These are phyloP conservation scores for Harpagus bidentatus DNA, from an alignment of 2,113 vertebrate genomes.

Conservation along the genomic window DNA sequence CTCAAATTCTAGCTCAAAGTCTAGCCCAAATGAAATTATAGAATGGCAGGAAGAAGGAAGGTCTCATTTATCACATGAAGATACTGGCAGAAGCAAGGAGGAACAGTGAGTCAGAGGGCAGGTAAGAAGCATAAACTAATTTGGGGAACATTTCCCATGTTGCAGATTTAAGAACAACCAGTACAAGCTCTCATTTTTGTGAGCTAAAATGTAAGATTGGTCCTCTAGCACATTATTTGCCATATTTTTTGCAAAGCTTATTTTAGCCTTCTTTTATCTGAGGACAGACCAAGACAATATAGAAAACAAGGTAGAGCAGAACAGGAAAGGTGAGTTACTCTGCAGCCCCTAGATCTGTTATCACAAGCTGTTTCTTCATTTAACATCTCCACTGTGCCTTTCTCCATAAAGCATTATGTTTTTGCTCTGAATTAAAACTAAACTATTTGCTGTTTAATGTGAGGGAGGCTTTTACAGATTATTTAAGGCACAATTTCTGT, in stretches of 20 bases:
- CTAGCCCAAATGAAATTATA: neutral
- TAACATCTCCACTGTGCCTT: conserved; percentile 21
- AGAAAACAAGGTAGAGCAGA: neutral
- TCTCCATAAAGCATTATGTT: neutral
- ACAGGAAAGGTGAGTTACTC: neutral
- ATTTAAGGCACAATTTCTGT: conserved; percentile 79
- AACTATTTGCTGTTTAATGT: conserved; percentile 63
- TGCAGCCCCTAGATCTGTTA: neutral
- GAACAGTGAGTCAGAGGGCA: neutral
- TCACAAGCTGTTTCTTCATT: conserved; percentile 1
- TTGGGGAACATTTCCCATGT: neutral
- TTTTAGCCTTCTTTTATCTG: neutral
- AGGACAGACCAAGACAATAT: neutral
- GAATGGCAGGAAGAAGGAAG: neutral
- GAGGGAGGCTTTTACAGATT: conserved; percentile 59
- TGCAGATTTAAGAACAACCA: neutral
- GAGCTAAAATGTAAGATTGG: neutral
- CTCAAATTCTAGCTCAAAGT: neutral
- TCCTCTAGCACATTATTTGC: neutral
- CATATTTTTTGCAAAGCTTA: neutral
- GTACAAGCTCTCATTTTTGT: neutral
- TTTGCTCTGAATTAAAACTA: conserved; percentile 50
- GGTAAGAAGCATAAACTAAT: neutral
- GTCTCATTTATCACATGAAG: conserved; percentile 17
- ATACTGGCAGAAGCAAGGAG: neutral